These are phyloP conservation scores for Ptycholaimellus sp. DNA, from an alignment of 2,888 invertebrate species.

Conservation along the genomic window DNA sequence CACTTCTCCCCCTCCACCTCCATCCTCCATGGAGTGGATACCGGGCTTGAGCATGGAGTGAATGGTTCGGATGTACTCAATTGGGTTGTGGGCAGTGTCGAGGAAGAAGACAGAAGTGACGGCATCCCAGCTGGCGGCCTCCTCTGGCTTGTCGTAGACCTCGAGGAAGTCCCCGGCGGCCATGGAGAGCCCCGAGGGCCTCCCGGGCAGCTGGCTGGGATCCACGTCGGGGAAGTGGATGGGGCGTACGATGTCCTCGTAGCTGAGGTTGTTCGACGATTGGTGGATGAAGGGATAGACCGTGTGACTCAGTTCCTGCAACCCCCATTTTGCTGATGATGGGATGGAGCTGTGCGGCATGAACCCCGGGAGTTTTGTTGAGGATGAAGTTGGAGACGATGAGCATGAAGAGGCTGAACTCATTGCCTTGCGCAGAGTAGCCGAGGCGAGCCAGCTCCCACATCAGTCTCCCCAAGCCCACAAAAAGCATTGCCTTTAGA, in stretches of 20 bases:
- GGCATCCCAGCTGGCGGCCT: constrained; percentile 56
- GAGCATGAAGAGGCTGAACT: constrained; percentile 89
- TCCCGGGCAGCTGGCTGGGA: constrained; percentile 39
- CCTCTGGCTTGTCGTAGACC: constrained; percentile 34
- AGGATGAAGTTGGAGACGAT: constrained; percentile 83
- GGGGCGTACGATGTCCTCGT: constrained; percentile 51
- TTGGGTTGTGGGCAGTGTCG: constrained; percentile 86
- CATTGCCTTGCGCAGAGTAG: constrained; percentile 82
- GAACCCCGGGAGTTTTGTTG: constrained; percentile 41
- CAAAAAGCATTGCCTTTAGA: neutral
- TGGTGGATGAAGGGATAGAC: constrained; percentile 88
- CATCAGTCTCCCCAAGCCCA: constrained; percentile 56
- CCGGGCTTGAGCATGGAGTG: constrained; percentile 64
- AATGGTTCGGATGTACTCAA: constrained; percentile 61
- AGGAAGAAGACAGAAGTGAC: constrained; percentile 92
- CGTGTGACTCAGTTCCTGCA: constrained; percentile 24
- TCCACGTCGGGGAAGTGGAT: constrained; percentile 67
- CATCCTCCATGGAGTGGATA: too few relatives aligned
- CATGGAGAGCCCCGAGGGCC: constrained; percentile 49
- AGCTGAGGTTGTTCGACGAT: constrained; percentile 59
- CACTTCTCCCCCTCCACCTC: too few relatives aligned
- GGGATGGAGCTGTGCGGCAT: neutral
- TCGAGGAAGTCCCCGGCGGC: constrained; percentile 87
- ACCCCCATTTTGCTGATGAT: neutral
- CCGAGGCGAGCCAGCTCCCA: constrained; percentile 74